Conservation (phyloP, 2,797 vertebrate species). For the Malurus splendens region DNA sequence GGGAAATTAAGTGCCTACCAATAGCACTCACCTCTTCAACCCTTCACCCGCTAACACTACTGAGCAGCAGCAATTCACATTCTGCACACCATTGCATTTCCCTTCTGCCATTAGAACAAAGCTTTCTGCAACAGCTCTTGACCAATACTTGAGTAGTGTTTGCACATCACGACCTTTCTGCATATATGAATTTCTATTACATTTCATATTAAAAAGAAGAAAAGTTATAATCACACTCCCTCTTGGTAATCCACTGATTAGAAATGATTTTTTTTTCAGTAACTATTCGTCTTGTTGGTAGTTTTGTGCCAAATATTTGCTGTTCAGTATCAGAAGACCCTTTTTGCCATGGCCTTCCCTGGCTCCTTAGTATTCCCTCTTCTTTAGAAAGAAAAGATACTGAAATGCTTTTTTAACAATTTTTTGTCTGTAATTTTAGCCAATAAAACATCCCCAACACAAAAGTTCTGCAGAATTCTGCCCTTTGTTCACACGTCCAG, state of each 20-base stretch:
- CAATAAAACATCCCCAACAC: neutral
- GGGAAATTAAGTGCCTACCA: neutral
- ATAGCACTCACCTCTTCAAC: neutral
- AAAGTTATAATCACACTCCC: neutral
- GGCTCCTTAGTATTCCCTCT: accelerated
- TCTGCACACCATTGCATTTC: neutral
- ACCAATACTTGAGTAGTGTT: accelerated
- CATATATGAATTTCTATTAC: neutral
- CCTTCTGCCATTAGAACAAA: neutral
- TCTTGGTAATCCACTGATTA: neutral
- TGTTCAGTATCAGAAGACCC: neutral
- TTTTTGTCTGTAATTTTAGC: neutral
- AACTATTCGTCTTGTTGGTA: neutral
- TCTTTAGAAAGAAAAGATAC: neutral
- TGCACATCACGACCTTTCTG: accelerated
- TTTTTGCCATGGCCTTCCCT: neutral
- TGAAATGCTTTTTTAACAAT: neutral
- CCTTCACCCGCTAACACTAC: neutral
- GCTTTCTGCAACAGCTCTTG: neutral
- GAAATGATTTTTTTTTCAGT: neutral
- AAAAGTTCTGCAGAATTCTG: neutral
- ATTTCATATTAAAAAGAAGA: neutral
- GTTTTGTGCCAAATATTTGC: neutral
- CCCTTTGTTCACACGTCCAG: neutral
- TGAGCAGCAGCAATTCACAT: neutral